Base-by-base conservation (phyloP, 92 coral and sea anemone genomes). In the Porites divaricata region DNA sequence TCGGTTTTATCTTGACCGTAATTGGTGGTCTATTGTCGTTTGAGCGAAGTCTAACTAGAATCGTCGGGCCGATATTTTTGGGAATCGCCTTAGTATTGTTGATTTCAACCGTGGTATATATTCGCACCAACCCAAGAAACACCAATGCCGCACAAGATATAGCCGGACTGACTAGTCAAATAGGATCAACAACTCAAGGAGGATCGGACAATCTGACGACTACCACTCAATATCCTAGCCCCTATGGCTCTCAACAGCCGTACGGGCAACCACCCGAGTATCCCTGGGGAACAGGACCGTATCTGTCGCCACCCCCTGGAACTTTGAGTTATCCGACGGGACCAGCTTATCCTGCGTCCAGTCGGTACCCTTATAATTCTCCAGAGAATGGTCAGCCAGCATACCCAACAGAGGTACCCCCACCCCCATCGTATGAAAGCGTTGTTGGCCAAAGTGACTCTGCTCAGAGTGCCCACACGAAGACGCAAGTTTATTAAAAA, bases 1-100 rank as follows among this genome's bases (percentile, higher is more conserved):
- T 85, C 24, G 96, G 96, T 4, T 76, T 90, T 20, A 88, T 88
- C 17, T 68, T 90, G 6, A 78, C 92, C 3, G 85, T 91, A 74
- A 84, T 91, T 68, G 96, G 96, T 13, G 78, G 85, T 53, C 73
- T 92, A 14, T 14, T 6, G 8, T 9, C 58, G 15, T 1, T 14
- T 0, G 16, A 53, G 58, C 58, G 58, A 53, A 53, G 15, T 53
- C 58, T 53, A 53, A 53, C 11, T 13, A 13, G 58, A 53, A 53
- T 53, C 15, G 58, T 53, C 9, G 58, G 58, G 13, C 58, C 58
- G 58, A 53, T 53, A 53, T 56, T 93, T 11, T 75, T 90, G 53
- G 80, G 77, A 16, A 24, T 90, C 45, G 93, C 90, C 2, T 77
- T 52, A 6, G 5, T 83, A 57, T 51, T 83, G 13, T 8, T 91